Base-by-base conservation (phyloP, 1,140 invertebrate genomes). In the Oscheius sp. region DNA sequence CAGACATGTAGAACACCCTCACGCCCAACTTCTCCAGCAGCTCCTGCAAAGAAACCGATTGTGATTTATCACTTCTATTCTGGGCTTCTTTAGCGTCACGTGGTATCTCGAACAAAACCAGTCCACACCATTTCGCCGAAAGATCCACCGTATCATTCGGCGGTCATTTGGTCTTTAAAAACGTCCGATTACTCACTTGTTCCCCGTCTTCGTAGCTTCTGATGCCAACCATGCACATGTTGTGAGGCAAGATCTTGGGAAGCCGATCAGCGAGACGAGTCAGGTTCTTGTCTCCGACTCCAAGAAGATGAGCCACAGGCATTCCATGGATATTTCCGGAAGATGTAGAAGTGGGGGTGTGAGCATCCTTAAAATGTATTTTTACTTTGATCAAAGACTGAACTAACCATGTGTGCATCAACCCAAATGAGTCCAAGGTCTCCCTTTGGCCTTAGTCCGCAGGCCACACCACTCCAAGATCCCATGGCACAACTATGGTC, bases 401-500 rank as follows among this genome's bases (percentile, higher is more conserved):
- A 15, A 58, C 77, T 68, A n/a, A 78, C 78, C 74, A 80, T 77
- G 68, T 80, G 79, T 10, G 79, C 79, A 69, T 80, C 79, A 20
- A 80, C 78, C 79, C 79, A 80, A 34, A 80, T 81, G 0, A 80
- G 42, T 31, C 79, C 79, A 55, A 80, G 32, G 29, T 80, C 79
- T 29, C 79, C 79, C 10, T 75, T 29, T 26, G 78, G 77, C 34
- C 79, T 31, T 3, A 79, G 13, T 18, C 68, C 72, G 7, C 55
- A 49, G 13, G 79, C 74, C 2, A 80, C 78, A 31, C 79, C 79
- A 34, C 67, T 73, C 79, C 79, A 80, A 15, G 79, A 81, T 55
- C 79, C 79, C 42, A 80, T 80, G 2, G 79, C 79, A 52, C 79
- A 80, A 35, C 70, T 75, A 38, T 80, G 79, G 68, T 80, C 79